Base-by-base conservation (phyloP, 2,113 vertebrate genomes). In the Lophius piscatorius region DNA sequence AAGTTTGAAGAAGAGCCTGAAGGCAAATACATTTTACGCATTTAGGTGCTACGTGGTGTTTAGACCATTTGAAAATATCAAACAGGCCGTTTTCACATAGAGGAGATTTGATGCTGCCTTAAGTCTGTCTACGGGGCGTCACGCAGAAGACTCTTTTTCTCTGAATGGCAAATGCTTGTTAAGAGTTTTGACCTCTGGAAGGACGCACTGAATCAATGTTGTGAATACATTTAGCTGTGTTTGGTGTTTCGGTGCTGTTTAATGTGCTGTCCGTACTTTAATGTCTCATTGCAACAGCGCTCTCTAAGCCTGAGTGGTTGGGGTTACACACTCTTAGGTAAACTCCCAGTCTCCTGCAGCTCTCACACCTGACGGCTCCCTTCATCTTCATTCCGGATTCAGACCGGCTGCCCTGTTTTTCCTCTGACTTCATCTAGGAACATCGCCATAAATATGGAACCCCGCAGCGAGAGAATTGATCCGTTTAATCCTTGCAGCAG, bases 321-420 rank as follows among this genome's bases (percentile, higher is more conserved):
- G 48, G 44, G 26, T 71, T 70, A 51, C 47, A 59, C 38, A 55
- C 34, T 63, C 49, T 62, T 63, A 73, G 33, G 6, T 48, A 22
- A 71, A 48, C 62, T 54, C 34, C 40, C 44, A 31, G 46, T 23
- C 49, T 70, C 71, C 33, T 57, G 54, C 58, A 52, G 68, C 54
- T 67, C 60, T 16, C 33, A 28, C 14, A 18, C 6, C 59, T 60
- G 66, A 69, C 47, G 54, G 54, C 59, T 71, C 49, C 45, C 80
- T 86, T 82, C 63, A 65, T 85, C 79, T 79, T 77, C 65, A 82
- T 80, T 82, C 57, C 28, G 17, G 34, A 55, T 60, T 70, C 76
- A 74, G 69, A 70, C 57, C 75, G 49, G 33, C 40, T 57, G 58
- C 49, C 59, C 33, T 57, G 13, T 65, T 57, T 76, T 62, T 46